phyloP scores from a whole-genome alignment of 2,113 vertebrate species.

The Otocyon megalotis region DNA sequence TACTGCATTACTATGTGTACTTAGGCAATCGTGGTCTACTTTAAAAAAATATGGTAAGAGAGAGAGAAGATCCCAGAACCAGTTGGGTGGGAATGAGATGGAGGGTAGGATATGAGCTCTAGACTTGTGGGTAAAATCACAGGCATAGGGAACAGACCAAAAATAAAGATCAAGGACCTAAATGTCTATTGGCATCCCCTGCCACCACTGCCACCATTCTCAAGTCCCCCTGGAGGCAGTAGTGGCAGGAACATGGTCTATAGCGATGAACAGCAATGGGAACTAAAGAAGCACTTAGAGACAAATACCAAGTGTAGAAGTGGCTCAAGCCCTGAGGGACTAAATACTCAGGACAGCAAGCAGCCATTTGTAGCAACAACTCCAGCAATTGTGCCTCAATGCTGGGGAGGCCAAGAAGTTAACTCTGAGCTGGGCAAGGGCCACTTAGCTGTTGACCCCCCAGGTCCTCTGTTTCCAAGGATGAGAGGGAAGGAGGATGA shows the following conservation, averaged over 20 bases:
- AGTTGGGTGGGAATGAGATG: not conserved
- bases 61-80: not conserved
- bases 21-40: not conserved
- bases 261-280: not conserved
- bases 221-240: rapidly evolving
- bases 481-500: rapidly evolving
- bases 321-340: not conserved
- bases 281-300: not conserved
- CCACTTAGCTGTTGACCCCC: rapidly evolving
- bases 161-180: not conserved
- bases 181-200: not conserved
- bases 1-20: not conserved
- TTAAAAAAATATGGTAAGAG: not conserved
- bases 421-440: too few relatives aligned
- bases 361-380: not conserved
- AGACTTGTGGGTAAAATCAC: not conserved
- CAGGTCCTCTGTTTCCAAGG: not conserved
- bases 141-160: not conserved
- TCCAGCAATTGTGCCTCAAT: rapidly evolving
- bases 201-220: too few relatives aligned
- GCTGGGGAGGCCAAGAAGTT: rapidly evolving
- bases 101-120: not conserved
- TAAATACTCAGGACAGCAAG: not conserved
- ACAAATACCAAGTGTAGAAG: not conserved
- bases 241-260: not conserved